These are phyloP conservation scores for Plecotus auritus DNA, from an alignment of 2,113 vertebrate species.

Conservation along the genomic window DNA sequence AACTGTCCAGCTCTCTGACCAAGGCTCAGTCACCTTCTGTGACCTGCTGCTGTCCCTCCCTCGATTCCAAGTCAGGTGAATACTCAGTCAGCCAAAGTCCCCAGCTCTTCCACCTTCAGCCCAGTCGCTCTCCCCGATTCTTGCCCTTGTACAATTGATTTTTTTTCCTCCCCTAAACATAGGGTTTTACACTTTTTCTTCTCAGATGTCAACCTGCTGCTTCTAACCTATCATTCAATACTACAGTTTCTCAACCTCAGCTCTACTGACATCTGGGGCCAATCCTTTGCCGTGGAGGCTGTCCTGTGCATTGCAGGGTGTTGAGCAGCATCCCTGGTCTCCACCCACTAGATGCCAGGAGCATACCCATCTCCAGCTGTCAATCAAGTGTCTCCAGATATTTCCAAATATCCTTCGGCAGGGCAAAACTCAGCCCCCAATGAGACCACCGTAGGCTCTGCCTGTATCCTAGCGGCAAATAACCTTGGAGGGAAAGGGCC, in stretches of 20 bases:
- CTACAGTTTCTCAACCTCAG: not conserved
- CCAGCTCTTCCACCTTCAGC: not conserved
- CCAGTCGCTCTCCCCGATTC: not conserved
- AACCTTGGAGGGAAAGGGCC: not conserved
- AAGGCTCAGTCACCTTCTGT: not conserved
- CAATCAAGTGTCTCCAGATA: not conserved
- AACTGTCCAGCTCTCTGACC: not conserved
- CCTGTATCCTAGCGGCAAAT: not conserved
- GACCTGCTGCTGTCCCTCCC: too few relatives aligned
- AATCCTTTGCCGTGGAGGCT: not conserved
- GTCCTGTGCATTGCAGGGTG: rapidly evolving
- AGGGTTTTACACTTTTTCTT: not conserved
- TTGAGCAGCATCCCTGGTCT: not conserved
- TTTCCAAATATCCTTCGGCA: not conserved
- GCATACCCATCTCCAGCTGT: not conserved
- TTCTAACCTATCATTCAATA: not conserved
- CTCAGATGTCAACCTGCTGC: not conserved
- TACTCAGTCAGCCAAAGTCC: not conserved
- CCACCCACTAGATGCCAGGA: not conserved
- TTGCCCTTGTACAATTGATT: not conserved
- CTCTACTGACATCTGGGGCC: not conserved
- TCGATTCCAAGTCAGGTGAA: rapidly evolving
- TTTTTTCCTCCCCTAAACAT: not conserved
- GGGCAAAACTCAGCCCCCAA: not conserved
- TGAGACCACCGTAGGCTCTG: not conserved